These are phyloP conservation scores for Hemichromis elongatus DNA, from an alignment of 2,113 vertebrate species.

Conservation along the genomic window DNA sequence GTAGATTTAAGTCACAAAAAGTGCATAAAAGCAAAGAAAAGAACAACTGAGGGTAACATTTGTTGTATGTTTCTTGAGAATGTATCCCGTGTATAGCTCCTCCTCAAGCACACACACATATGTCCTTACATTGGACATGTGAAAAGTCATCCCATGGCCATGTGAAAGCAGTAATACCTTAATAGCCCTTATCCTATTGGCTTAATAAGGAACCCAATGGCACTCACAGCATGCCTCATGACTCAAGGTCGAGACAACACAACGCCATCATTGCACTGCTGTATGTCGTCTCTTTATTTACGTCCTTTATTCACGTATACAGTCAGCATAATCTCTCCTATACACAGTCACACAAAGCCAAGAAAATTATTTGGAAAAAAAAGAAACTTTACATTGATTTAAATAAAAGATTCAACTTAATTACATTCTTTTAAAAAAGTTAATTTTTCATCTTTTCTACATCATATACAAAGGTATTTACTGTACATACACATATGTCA, in stretches of 20 bases:
- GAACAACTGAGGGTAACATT: background rate
- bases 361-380: slow-evolving; percentile 43
- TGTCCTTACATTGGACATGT: slow-evolving; percentile 33
- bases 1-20: background rate
- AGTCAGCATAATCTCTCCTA: slow-evolving; percentile 13
- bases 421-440: slow-evolving; percentile 55
- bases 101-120: background rate
- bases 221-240: slow-evolving; percentile 7
- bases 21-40: background rate
- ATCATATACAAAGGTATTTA: slow-evolving; percentile 70
- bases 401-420: slow-evolving; percentile 48
- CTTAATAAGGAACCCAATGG: slow-evolving; percentile 57
- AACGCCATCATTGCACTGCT: background rate
- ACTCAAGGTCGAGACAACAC: slow-evolving; percentile 41
- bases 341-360: slow-evolving; percentile 39
- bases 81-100: background rate
- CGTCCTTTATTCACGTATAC: slow-evolving; percentile 59
- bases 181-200: slow-evolving; percentile 68
- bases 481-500: slow-evolving; percentile 19
- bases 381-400: slow-evolving; percentile 22
- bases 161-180: slow-evolving; percentile 67
- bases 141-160: slow-evolving; percentile 53
- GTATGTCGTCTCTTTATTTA: slow-evolving; percentile 36
- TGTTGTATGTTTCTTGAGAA: background rate
- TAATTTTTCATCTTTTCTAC: slow-evolving; percentile 50